Evolutionary conservation across 2,113 vertebrate species (phyloP).

Genomic region (Nothocercus julius): DNA sequence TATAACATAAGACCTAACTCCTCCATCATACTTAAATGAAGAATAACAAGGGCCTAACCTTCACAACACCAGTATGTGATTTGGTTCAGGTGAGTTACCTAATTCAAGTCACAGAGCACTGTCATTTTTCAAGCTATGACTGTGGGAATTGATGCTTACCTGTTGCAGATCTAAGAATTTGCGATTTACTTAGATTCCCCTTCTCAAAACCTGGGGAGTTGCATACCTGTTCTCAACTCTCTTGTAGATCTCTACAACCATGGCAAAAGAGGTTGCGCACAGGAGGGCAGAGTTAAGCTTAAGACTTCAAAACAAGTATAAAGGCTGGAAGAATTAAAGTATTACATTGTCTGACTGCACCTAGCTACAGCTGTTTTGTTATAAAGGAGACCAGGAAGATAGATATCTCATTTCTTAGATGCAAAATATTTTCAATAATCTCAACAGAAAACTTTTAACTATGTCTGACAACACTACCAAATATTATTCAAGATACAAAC

Average conservation of each 20-base stretch:
- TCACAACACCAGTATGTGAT: fast-evolving
- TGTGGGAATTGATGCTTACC: not conserved
- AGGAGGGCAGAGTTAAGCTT: not conserved
- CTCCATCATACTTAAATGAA: not conserved
- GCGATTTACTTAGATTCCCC: not conserved
- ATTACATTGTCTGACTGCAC: not conserved
- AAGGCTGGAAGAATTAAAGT: not conserved
- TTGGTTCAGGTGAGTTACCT: fast-evolving
- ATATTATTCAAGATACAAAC: not conserved
- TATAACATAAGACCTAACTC: not conserved
- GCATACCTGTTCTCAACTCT: not conserved
- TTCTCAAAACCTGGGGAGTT: not conserved
- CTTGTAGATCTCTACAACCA: fast-evolving
- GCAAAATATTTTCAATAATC: not conserved
- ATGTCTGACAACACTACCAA: not conserved
- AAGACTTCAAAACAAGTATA: not conserved
- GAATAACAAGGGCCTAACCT: not conserved
- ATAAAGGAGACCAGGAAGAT: not conserved
- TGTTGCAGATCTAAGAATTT: not conserved
- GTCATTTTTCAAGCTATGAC: not conserved
- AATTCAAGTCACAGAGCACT: not conserved
- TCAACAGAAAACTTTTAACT: not conserved
- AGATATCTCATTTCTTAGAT: not conserved
- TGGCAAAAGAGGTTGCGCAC: not conserved
- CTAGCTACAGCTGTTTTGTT: not conserved